phyloP scores from a whole-genome alignment of 2,888 invertebrate genomes.

The Lasioglossum vierecki region DNA sequence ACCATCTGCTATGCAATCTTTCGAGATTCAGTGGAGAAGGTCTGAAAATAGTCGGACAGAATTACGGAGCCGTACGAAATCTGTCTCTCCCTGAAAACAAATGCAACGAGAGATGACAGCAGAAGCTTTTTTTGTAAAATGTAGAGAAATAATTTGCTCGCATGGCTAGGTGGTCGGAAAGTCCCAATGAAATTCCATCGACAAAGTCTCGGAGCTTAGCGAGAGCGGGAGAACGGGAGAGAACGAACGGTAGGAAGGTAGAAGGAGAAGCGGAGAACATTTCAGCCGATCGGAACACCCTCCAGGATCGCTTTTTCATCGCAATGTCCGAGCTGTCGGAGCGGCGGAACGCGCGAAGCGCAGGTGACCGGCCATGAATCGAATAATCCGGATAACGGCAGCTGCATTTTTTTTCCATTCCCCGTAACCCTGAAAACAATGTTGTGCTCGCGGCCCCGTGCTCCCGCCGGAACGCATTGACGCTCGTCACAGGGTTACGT shows the following conservation, averaged over 20 bases:
- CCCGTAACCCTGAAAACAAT: conserved; percentile 69
- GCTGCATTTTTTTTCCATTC: conserved; percentile 53
- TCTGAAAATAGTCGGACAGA: neutral
- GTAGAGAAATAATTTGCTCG: neutral
- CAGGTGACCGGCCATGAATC: conserved; percentile 65
- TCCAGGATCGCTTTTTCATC: conserved; percentile 39
- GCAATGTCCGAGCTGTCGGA: conserved; percentile 34
- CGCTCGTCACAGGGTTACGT: conserved; percentile 49
- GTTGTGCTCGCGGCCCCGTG: conserved; percentile 43
- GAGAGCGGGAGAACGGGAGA: neutral
- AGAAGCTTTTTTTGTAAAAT: neutral
- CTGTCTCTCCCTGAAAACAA: neutral
- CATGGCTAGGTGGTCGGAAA: neutral
- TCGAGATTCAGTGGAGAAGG: neutral
- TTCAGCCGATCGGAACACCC: conserved; percentile 8
- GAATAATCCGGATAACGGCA: conserved; percentile 61
- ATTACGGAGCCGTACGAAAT: neutral
- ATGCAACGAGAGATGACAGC: neutral
- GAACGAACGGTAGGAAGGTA: neutral
- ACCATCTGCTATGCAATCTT: neutral
- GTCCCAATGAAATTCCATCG: neutral
- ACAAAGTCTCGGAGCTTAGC: neutral
- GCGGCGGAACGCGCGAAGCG: conserved; percentile 26
- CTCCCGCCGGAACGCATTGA: conserved; percentile 49
- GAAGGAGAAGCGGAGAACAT: neutral